A percentile compares a stretch with the other conserved stretches of the same genome.
phyloP scores from a whole-genome alignment of 2,888 invertebrate species.

The Capitulum mitella region DNA sequence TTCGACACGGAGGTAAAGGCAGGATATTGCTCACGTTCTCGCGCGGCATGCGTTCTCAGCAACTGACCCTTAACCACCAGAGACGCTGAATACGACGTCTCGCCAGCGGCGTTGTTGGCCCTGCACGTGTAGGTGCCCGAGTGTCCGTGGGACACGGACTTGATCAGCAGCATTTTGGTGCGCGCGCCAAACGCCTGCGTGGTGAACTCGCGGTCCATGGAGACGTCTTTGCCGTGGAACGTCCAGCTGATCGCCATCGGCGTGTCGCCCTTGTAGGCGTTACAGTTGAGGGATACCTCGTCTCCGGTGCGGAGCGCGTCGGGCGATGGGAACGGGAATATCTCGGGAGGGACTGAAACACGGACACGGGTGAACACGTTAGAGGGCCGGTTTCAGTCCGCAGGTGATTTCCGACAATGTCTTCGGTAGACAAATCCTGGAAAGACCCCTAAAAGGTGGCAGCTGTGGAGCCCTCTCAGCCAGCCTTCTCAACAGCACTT shows the following conservation, averaged over 20 bases:
- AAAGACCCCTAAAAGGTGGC: too few species aligned
- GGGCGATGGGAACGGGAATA: constrained; percentile 66
- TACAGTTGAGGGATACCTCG: constrained; percentile 63
- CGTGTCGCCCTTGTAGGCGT: constrained; percentile 66
- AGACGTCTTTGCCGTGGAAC: constrained; percentile 42
- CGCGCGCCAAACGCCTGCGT: constrained; percentile 31
- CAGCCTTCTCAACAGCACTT: too few species aligned
- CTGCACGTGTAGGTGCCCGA: constrained; percentile 39
- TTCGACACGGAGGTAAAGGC: too few species aligned
- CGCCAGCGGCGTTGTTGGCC: constrained; percentile 38
- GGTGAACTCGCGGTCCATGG: constrained; percentile 33
- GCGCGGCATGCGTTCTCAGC: too few species aligned
- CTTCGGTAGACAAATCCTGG: too few species aligned
- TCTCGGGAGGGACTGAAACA: constrained; percentile 62
- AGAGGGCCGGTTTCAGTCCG: too few species aligned
- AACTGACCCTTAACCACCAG: constrained; percentile 37
- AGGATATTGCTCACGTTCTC: too few species aligned
- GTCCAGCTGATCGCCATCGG: constrained; percentile 44
- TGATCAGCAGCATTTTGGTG: constrained; percentile 38
- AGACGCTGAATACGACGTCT: constrained; percentile 34
- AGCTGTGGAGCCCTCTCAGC: too few species aligned
- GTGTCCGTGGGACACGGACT: constrained; percentile 36
- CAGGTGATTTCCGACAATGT: too few species aligned
- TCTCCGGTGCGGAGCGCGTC: constrained; percentile 66
- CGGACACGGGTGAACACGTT: too few species aligned